These are phyloP conservation scores for Scaptodrosophila lebanonensis DNA, from an alignment of 1,140 invertebrate species.

Conservation along the genomic window DNA sequence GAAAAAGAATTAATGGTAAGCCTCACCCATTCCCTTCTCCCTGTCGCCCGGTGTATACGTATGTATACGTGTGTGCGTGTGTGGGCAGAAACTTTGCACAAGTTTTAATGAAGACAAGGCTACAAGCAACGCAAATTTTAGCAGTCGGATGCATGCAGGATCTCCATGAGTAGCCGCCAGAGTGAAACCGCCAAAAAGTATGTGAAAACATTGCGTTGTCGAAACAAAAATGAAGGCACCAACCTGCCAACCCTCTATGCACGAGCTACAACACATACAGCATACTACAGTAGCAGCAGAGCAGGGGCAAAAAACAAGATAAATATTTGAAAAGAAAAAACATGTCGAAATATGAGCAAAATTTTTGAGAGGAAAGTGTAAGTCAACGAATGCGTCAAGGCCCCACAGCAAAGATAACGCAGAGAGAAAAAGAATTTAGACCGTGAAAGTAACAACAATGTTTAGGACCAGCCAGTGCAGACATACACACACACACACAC, in stretches of 20 bases:
- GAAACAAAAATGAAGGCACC: conserved; percentile 60
- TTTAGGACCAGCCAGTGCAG: conserved; percentile 62
- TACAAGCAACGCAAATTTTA: conserved; percentile 53
- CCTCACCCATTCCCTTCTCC: conserved; percentile 5
- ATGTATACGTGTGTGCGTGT: conserved; percentile 1
- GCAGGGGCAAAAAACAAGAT: too few relatives aligned
- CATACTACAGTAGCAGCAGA: too few relatives aligned
- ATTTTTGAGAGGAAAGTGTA: conserved; percentile 55
- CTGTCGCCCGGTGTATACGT: background rate
- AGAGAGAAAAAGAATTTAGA: conserved; percentile 44
- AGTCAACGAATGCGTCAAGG: conserved; percentile 36
- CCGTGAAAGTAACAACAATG: conserved; percentile 55
- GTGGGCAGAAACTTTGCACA: conserved; percentile 31
- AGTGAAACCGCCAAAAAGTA: conserved; percentile 35
- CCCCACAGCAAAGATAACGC: conserved; percentile 30
- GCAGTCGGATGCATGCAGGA: conserved; percentile 22
- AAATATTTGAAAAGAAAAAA: too few relatives aligned
- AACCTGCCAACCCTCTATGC: conserved; percentile 27
- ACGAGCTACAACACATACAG: conserved; percentile 6
- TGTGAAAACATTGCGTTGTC: conserved; percentile 55
- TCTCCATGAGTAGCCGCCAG: too few relatives aligned
- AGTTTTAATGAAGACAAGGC: conserved; percentile 71
- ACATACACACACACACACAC: conserved; percentile 16
- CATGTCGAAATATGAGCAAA: conserved; percentile 19
- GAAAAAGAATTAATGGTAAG: conserved; percentile 54